Conservation (phyloP, 2,797 vertebrate species). For the Hylomyscus alleni region DNA sequence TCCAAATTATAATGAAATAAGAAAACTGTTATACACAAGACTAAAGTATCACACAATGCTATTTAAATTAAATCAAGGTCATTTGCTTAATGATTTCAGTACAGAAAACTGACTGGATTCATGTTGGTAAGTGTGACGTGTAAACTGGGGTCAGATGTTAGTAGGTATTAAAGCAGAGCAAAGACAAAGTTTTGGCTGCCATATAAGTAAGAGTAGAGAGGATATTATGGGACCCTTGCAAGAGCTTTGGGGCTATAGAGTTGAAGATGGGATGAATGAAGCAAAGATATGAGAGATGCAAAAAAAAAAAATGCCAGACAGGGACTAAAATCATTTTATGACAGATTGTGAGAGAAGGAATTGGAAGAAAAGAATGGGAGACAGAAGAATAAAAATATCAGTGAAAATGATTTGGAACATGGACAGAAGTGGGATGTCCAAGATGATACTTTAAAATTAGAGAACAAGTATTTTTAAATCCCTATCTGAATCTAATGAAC, state of each 20-base stretch:
- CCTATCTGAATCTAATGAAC: background rate
- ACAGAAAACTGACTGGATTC: conserved; percentile 36
- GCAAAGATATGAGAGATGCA: background rate
- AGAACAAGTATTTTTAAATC: background rate
- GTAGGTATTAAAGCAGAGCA: background rate
- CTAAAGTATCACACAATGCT: conserved; percentile 19
- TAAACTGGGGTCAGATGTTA: background rate
- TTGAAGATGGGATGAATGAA: background rate
- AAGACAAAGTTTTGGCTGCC: background rate
- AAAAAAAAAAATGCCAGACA: background rate
- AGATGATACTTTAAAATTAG: conserved; percentile 11
- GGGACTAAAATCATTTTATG: background rate
- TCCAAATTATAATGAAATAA: background rate
- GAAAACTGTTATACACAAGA: conserved; percentile 23
- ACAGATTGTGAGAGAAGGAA: background rate
- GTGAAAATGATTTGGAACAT: background rate
- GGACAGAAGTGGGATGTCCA: conserved; percentile 22
- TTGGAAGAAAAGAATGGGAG: background rate
- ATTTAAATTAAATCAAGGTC: conserved; percentile 32
- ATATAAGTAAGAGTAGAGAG: background rate
- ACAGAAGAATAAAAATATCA: background rate
- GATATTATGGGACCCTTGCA: background rate
- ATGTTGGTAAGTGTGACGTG: conserved; percentile 10
- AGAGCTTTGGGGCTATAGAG: background rate
- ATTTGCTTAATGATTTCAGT: conserved; percentile 39